Base-by-base conservation (phyloP, 2,888 invertebrate genomes). In the Xestia xanthographa region DNA sequence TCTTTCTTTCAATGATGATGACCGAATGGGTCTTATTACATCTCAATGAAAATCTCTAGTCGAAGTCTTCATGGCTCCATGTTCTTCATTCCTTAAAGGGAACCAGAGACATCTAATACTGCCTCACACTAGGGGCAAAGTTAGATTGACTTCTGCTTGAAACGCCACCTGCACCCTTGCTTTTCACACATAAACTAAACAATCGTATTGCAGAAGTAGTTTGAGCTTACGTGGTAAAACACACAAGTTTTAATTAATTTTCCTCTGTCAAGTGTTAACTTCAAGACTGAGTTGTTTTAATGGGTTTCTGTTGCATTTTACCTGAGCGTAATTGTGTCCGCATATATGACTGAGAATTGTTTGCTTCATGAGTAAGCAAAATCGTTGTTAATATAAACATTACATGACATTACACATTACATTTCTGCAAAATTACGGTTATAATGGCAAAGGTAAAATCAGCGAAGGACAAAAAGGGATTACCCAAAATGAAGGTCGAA, bases 231-330 rank as follows among this genome's bases (percentile, higher is more conserved):
- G 63, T 65, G 63, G 75, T 74, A 29, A n/a, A 20, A 26, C 20
- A 41, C 11, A 22, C 20, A 66, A 79, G 62, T 79, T 79, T 79
- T 26, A 45, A 79, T 79, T 62, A 70, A 50, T 22, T 53, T 70
- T n/a, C 20, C 29, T 77, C 2, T 38, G 1, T 20, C 45, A 62
- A 26, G 79, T 34, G 43, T 38, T 1, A 41, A 71, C 2, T 53
- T 48, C 14, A 41, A 41, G 20, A n/a, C 14, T 8, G 14, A 62
- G 8, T 68, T 11, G 14, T 38, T n/a, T 75, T 69, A n/a, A n/a
- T 8, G 26, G 34, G 41, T 26, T 34, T 43, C 2, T 9, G 9
- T 45, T 29, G 17, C 22, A 29, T 77, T 66, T 53, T 26, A 75
- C n/a, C 0, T 41, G 1, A 8, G 8, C n/a, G 11, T 53, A 1